Percentiles rank a stretch among this genome's conserved stretches.
These are phyloP conservation scores for Bombus fervidus DNA, from an alignment of 1,140 invertebrate genomes.

Conservation along the genomic window DNA sequence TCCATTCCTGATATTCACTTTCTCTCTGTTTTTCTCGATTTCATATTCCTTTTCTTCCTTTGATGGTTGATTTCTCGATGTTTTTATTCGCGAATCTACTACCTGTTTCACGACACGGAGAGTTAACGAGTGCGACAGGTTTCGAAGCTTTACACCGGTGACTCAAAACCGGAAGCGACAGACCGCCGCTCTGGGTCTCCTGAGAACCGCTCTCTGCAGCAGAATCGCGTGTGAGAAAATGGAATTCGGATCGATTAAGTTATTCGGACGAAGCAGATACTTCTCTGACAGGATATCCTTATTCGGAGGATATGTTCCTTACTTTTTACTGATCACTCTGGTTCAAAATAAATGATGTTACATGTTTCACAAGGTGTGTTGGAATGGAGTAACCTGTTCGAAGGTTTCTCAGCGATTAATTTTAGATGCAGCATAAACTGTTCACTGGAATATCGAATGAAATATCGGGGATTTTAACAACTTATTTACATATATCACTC, in stretches of 20 bases:
- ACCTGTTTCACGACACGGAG: constrained; percentile 21
- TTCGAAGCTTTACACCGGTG: constrained; percentile 39
- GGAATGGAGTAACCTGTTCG: neutral
- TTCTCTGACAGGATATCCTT: neutral
- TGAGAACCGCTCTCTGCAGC: neutral
- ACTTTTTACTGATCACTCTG: neutral
- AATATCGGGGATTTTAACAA: neutral
- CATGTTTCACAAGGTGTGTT: neutral
- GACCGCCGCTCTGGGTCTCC: neutral
- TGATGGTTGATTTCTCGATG: constrained; percentile 18
- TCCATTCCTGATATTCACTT: neutral
- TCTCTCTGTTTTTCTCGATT: neutral
- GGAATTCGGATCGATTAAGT: constrained; percentile 15
- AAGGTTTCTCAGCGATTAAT: neutral
- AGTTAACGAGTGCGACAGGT: constrained; percentile 43
- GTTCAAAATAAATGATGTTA: neutral
- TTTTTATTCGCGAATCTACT: constrained; percentile 16
- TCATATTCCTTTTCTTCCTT: neutral
- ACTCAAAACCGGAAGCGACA: constrained; percentile 44
- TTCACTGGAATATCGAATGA: neutral
- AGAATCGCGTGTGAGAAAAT: neutral
- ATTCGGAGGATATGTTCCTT: neutral
- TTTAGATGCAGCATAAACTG: neutral
- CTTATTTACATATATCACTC: neutral
- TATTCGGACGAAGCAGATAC: neutral